Evolutionary conservation across 2,113 vertebrate species (phyloP).

Genomic region (Cyanoderma ruficeps): DNA sequence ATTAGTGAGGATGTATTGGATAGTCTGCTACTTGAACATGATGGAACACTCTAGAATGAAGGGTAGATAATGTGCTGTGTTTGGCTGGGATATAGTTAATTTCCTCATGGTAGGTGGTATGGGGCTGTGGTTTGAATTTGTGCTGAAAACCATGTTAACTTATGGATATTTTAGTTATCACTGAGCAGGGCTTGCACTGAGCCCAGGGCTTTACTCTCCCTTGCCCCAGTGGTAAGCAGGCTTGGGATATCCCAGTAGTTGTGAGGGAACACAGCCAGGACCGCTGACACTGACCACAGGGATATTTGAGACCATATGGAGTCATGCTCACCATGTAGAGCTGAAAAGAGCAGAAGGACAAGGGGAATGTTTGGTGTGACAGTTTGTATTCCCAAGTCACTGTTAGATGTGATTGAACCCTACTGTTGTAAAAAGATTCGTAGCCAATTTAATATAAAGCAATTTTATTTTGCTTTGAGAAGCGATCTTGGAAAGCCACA

Average conservation of each 20-base stretch:
- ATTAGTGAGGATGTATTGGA: background rate
- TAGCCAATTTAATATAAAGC: too few relatives aligned
- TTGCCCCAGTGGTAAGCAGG: background rate
- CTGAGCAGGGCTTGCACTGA: background rate
- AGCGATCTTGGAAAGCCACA: too few relatives aligned
- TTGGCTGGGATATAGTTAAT: background rate
- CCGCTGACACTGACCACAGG: background rate
- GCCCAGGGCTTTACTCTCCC: background rate
- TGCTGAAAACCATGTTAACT: background rate
- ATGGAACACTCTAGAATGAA: background rate
- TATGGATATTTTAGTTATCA: background rate
- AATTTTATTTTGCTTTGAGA: too few relatives aligned
- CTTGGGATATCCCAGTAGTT: background rate
- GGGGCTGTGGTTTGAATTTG: background rate
- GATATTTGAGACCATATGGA: background rate
- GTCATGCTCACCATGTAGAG: background rate
- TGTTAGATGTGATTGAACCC: accelerated
- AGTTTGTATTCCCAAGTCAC: background rate
- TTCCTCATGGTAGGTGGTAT: too few relatives aligned
- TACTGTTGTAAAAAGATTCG: too few relatives aligned
- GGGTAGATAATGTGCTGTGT: background rate
- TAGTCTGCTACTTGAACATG: background rate
- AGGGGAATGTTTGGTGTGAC: background rate
- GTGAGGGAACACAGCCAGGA: background rate
- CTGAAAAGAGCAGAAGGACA: background rate